Evolutionary conservation across 2,888 invertebrate species (phyloP), one percentile per base, ranked within the genome.

Genomic region (Leptarthrus brevirostris): DNA sequence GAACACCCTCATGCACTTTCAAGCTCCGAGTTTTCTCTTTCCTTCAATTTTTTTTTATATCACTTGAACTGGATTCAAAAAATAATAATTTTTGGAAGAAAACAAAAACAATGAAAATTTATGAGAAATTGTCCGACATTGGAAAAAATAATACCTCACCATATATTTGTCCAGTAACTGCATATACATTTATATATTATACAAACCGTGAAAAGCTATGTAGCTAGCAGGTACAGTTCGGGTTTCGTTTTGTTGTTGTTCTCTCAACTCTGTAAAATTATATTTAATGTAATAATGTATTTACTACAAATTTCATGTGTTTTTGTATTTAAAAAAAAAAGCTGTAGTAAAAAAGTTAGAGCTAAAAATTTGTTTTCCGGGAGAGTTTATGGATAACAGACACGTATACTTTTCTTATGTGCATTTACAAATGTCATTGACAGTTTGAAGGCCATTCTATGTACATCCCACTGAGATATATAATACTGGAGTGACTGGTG

Each of bases 301-400:
- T 52, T 36, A 61, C 22, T 61, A 36, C 22, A 36, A 8, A 30
- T 30, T 30, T 30, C 12, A 40, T 61, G 56, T 56, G n/a, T 56
- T 56, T 26, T 20, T 61, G 40, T 61, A 61, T 61, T 61, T 20
- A n/a, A n/a, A 40, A n/a, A 61, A 14, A 56, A 61, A 61, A 34
- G 22, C 22, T 40, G 61, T 61, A 61, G 61, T 18, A 30, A 61
- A 61, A 61, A n/a, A n/a, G n/a, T n/a, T n/a, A n/a, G n/a, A n/a
- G n/a, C n/a, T n/a, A n/a, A n/a, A n/a, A n/a, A n/a, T n/a, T n/a
- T n/a, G n/a, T n/a, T n/a, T n/a, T n/a, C n/a, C n/a, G n/a, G n/a
- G n/a, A n/a, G n/a, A n/a, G n/a, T n/a, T n/a, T n/a, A n/a, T n/a
- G n/a, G n/a, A n/a, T n/a, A n/a, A n/a, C n/a, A n/a, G n/a, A n/a